Percentiles rank a stretch among this genome's conserved stretches.
Conservation (phyloP, 1,140 invertebrate genomes). For the Geopemphigus sp. region DNA sequence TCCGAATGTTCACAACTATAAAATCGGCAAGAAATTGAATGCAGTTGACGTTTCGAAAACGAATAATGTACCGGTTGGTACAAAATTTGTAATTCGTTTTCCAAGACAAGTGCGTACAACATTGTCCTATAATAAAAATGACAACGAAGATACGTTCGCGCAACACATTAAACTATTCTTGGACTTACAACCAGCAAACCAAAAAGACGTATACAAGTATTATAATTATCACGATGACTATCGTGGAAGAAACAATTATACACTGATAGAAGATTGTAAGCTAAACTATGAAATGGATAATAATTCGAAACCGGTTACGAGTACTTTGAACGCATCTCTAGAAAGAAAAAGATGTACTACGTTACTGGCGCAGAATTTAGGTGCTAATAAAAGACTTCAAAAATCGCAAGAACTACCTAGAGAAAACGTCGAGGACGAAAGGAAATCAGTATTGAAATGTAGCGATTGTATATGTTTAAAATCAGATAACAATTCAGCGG, state of each 20-base stretch:
- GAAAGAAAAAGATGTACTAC: constrained; percentile 7
- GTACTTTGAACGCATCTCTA: not conserved
- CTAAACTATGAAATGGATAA: not conserved
- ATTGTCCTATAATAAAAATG: not conserved
- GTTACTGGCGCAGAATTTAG: not conserved
- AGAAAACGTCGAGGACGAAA: not conserved
- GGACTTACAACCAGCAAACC: not conserved
- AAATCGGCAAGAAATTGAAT: not conserved
- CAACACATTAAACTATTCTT: not conserved
- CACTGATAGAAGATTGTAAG: not conserved
- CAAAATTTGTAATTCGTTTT: not conserved
- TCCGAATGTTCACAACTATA: not conserved
- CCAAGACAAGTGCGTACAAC: not conserved
- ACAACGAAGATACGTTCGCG: not conserved
- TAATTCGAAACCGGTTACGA: constrained; percentile 17
- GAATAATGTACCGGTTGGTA: not conserved
- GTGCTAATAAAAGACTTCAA: not conserved
- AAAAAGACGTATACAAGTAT: constrained; percentile 1
- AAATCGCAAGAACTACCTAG: not conserved
- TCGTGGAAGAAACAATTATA: not conserved
- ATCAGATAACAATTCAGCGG: not conserved
- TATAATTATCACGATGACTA: constrained; percentile 17
- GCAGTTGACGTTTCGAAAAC: not conserved
- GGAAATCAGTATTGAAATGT: not conserved
- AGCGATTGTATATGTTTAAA: constrained; percentile 9